A percentile compares a stretch with the other conserved stretches of the same genome.
These are phyloP conservation scores for Tinea pellionella DNA, from an alignment of 2,888 invertebrate species.

Conservation along the genomic window DNA sequence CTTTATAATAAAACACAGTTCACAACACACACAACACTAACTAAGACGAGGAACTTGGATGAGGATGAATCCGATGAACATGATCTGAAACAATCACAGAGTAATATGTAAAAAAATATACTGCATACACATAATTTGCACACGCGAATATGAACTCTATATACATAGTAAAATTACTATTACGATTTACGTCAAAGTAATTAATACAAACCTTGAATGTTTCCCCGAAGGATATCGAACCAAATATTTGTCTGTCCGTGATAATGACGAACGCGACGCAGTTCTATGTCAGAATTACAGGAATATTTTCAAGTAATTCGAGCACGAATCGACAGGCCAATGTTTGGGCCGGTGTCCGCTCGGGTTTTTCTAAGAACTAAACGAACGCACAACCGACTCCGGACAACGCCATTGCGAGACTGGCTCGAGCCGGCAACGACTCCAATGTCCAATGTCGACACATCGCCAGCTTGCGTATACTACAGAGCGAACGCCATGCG, in stretches of 20 bases:
- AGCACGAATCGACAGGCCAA: constrained; percentile 63
- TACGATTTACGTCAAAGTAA: neutral
- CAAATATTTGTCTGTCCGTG: constrained; percentile 68
- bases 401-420: constrained; percentile 69
- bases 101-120: constrained; percentile 23
- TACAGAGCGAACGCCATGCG: constrained; percentile 60
- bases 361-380: constrained; percentile 56
- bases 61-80: constrained; percentile 45
- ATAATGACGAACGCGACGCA: constrained; percentile 46
- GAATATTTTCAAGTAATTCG: constrained; percentile 57
- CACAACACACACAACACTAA: constrained; percentile 59
- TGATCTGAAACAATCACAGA: constrained; percentile 60
- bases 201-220: constrained; percentile 62
- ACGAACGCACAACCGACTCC: constrained; percentile 58
- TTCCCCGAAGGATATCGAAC: constrained; percentile 69
- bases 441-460: constrained; percentile 69
- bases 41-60: constrained; percentile 53
- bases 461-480: constrained; percentile 52
- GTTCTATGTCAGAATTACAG: constrained; percentile 50
- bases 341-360: constrained; percentile 72
- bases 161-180: neutral
- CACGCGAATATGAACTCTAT: neutral
- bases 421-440: constrained; percentile 59
- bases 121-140: neutral
- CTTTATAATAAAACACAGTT: constrained; percentile 23